phyloP scores from a whole-genome alignment of 1,140 invertebrate species.

The Musca domestica region DNA sequence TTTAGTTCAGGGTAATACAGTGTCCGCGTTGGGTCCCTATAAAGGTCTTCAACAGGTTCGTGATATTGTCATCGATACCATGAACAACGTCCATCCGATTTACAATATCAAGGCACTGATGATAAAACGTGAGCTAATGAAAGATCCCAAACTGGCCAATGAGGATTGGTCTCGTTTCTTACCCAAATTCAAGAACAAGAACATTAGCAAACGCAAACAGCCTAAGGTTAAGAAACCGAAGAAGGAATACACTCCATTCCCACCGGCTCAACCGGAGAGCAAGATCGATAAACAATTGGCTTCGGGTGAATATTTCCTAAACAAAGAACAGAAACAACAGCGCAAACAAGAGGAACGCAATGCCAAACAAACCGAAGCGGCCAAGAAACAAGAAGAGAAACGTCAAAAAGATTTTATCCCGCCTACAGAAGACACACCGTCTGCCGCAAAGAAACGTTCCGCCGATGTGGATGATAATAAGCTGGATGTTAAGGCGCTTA shows the following conservation, averaged over 20 bases:
- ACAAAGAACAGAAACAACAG: constrained; percentile 74
- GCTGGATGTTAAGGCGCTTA: constrained; percentile 44
- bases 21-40: constrained; percentile 91
- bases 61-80: constrained; percentile 92
- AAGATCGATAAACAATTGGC: constrained; percentile 93
- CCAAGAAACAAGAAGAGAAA: constrained; percentile 71
- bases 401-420: constrained; percentile 80
- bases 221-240: constrained; percentile 82
- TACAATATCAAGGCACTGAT: constrained; percentile 98
- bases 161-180: constrained; percentile 98
- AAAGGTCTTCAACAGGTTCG: constrained; percentile 91
- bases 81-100: constrained; percentile 99
- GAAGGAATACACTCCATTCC: constrained; percentile 96
- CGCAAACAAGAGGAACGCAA: constrained; percentile 73
- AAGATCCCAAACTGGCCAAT: constrained; percentile 86
- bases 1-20: constrained; percentile 96
- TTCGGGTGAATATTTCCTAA: constrained; percentile 96
- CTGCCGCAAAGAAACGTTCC: constrained; percentile 29
- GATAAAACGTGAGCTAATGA: constrained; percentile 94
- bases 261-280: constrained; percentile 87
- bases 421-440: constrained; percentile 63
- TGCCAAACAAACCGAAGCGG: constrained; percentile 69
- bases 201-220: constrained; percentile 80
- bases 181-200: constrained; percentile 94
- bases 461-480: constrained; percentile 27